Evolutionary conservation across 2,113 vertebrate genomes (phyloP).

Genomic region (Gallinago jamesoni): DNA sequence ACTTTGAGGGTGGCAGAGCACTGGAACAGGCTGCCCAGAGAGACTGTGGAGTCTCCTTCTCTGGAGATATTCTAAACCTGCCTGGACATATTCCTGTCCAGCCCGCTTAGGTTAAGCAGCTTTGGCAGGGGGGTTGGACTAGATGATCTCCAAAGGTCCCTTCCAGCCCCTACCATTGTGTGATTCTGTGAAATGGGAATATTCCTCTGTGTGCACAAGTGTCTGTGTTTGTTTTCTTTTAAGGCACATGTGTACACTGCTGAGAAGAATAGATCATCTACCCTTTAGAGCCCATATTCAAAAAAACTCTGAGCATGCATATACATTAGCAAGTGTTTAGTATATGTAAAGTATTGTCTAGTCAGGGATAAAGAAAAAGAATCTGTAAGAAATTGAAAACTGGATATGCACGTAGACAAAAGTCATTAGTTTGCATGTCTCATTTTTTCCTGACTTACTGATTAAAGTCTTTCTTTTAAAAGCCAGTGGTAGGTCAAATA

Average conservation of each 20-base stretch:
- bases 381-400: background rate
- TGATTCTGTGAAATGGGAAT: background rate
- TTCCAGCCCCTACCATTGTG: background rate
- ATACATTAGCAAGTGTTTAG: background rate
- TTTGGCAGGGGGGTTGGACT: background rate
- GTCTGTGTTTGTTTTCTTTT: background rate
- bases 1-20: background rate
- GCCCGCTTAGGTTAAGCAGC: no score
- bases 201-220: background rate
- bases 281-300: background rate
- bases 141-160: background rate
- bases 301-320: background rate
- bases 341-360: background rate
- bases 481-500: background rate
- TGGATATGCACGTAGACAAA: accelerated
- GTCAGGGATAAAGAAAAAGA: background rate
- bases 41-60: background rate
- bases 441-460: background rate
- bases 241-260: background rate
- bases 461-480: background rate
- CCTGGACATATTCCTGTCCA: background rate
- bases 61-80: background rate
- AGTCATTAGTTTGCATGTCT: background rate
- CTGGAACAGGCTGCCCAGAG: background rate
- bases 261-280: background rate